phyloP scores from a whole-genome alignment of 2,113 vertebrate genomes.

The Vombatus ursinus region DNA sequence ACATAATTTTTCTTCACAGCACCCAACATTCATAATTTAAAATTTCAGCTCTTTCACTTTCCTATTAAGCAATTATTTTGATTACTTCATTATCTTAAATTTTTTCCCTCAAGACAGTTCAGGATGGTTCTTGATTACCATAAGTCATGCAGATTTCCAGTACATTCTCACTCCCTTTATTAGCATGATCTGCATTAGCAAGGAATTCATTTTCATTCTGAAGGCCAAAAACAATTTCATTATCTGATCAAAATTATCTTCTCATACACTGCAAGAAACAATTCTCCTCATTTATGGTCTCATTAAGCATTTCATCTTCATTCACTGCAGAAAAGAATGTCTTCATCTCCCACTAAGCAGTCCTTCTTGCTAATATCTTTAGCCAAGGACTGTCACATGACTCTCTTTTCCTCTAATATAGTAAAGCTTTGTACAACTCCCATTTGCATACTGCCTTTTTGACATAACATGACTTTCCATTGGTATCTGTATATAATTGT shows the following conservation, averaged over 20 bases:
- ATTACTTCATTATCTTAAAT: constrained; percentile 80
- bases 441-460: background rate
- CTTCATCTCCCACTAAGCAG: constrained; percentile 50
- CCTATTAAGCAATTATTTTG: constrained; percentile 79
- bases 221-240: constrained; percentile 80
- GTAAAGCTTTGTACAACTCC: background rate
- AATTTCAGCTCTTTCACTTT: constrained; percentile 71
- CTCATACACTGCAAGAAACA: constrained; percentile 66
- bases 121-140: constrained; percentile 66
- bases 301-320: constrained; percentile 73
- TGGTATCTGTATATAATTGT: background rate
- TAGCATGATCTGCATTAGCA: constrained; percentile 76
- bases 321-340: constrained; percentile 37
- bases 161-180: constrained; percentile 69
- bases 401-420: background rate
- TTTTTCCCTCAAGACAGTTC: constrained; percentile 57
- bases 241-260: constrained; percentile 79
- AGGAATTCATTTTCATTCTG: constrained; percentile 78
- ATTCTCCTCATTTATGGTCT: constrained; percentile 76
- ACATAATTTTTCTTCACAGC: constrained; percentile 75
- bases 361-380: constrained; percentile 26
- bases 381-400: constrained; percentile 22
- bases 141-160: constrained; percentile 65
- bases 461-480: background rate
- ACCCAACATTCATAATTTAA: constrained; percentile 74